Evolutionary conservation across 2,797 vertebrate species (phyloP).

Genomic region (Apodemus agrarius): DNA sequence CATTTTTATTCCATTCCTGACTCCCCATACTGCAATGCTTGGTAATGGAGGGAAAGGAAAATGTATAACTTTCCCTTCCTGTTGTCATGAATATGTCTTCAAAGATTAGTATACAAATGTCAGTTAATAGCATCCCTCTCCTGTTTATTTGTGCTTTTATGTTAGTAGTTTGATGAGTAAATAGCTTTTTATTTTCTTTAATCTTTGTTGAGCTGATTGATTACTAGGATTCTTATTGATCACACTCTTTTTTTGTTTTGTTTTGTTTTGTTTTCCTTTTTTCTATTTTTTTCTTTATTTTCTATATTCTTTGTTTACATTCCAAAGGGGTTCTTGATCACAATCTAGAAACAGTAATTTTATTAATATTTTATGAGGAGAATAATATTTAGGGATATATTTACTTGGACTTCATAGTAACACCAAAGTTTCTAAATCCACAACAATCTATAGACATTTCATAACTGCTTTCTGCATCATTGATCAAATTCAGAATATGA

Average conservation of each 20-base stretch:
- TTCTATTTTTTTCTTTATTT: too few relatives aligned
- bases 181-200: neutral
- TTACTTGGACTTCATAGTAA: neutral
- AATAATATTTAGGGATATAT: neutral
- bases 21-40: neutral
- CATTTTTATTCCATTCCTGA: neutral
- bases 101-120: neutral
- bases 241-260: too few relatives aligned
- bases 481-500: slow-evolving; percentile 10
- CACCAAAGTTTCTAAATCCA: neutral
- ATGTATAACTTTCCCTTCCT: neutral
- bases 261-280: too few relatives aligned
- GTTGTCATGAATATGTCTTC: neutral
- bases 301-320: too few relatives aligned
- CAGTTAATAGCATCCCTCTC: neutral
- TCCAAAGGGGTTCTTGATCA: too few relatives aligned
- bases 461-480: neutral
- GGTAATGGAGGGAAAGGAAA: too few relatives aligned
- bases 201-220: neutral
- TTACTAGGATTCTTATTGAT: neutral
- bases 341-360: neutral
- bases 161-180: neutral
- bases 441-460: neutral
- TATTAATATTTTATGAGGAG: slow-evolving; percentile 15
- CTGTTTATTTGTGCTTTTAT: neutral